phyloP scores from a whole-genome alignment of 1,140 invertebrate genomes.

The Drosophila sp. region DNA sequence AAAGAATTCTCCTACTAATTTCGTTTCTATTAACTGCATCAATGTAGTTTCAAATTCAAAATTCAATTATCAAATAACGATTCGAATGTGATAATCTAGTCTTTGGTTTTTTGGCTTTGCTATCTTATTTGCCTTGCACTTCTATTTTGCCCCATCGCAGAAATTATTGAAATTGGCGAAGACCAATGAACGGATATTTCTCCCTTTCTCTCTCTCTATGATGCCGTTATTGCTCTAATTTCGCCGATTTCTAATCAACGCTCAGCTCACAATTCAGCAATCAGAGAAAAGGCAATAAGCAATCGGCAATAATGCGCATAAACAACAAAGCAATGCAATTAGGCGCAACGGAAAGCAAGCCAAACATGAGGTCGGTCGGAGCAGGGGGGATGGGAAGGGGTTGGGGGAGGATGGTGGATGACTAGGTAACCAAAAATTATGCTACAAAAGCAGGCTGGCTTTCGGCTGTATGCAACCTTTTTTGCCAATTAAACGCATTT shows the following conservation, averaged over 20 bases:
- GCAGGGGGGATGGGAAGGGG: background rate
- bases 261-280: constrained; percentile 22
- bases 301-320: constrained; percentile 50
- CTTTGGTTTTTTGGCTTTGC: background rate
- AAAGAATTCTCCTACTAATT: too few relatives aligned
- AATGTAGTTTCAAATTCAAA: background rate
- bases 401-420: background rate
- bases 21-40: background rate
- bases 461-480: constrained; percentile 33
- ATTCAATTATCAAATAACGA: background rate
- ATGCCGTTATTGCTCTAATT: constrained; percentile 2
- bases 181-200: background rate
- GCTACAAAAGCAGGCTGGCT: constrained; percentile 43
- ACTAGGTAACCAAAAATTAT: constrained; percentile 36
- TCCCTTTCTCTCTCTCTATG: too few relatives aligned
- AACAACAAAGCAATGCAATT: constrained; percentile 60
- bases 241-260: constrained; percentile 43
- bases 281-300: constrained; percentile 45
- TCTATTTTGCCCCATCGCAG: background rate
- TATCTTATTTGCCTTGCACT: background rate
- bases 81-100: background rate
- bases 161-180: background rate
- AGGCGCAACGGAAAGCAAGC: constrained; percentile 28
- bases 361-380: background rate
- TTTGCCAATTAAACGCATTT: constrained; percentile 78